These are phyloP conservation scores for Sinella curviseta DNA, from an alignment of 1,140 invertebrate species.

Conservation along the genomic window DNA sequence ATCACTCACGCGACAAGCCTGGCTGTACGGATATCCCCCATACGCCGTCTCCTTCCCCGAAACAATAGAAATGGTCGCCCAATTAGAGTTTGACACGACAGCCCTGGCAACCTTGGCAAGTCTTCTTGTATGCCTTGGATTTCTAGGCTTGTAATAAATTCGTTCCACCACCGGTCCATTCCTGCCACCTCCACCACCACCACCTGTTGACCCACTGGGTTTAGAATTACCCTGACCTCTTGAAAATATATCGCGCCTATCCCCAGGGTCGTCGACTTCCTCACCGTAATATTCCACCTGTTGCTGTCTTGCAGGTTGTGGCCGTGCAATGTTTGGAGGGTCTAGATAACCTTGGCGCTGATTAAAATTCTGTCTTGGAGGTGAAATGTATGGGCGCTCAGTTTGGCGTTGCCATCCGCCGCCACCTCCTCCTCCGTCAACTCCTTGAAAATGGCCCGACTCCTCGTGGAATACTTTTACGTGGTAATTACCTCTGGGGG, in stretches of 20 bases:
- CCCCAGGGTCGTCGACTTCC: neutral
- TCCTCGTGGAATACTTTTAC: neutral
- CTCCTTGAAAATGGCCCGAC: neutral
- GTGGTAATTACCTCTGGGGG: neutral
- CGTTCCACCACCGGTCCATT: no score
- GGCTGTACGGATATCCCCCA: neutral
- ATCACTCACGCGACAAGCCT: neutral
- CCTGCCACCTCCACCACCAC: no score
- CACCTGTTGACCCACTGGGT: no score
- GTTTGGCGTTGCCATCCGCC: no score
- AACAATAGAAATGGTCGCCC: neutral
- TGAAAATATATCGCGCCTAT: neutral
- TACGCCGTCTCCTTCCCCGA: neutral
- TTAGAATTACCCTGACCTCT: neutral
- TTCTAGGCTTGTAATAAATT: neutral
- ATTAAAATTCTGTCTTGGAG: no score
- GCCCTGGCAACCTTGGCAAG: neutral
- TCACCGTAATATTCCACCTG: neutral
- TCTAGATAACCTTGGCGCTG: no score
- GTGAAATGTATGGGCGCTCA: no score
- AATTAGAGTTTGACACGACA: neutral
- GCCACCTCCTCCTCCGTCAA: neutral
- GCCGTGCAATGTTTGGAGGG: no score
- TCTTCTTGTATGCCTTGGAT: neutral
- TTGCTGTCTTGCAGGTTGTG: neutral